These are phyloP conservation scores for Ormyrus pomaceus DNA, from an alignment of 2,888 invertebrate species.

Conservation along the genomic window DNA sequence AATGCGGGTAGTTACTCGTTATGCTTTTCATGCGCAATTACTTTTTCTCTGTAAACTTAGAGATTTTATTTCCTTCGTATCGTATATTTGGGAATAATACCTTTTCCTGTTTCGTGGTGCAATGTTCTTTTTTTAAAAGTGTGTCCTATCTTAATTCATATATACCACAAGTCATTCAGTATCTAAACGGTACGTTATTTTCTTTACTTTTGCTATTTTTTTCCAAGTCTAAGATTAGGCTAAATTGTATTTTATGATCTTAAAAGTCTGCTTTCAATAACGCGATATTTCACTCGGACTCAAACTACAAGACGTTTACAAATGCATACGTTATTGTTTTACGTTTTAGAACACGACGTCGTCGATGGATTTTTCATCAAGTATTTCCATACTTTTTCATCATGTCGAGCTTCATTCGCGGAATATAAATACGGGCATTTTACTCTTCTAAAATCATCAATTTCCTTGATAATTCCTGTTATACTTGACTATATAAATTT, in stretches of 20 bases:
- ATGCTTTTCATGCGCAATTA: background rate
- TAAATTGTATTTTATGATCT: constrained; percentile 28
- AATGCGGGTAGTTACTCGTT: constrained; percentile 17
- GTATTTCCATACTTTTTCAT: background rate
- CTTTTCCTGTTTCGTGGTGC: constrained; percentile 10
- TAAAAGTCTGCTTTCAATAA: constrained; percentile 26
- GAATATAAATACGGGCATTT: constrained; percentile 35
- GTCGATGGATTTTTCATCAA: constrained; percentile 32
- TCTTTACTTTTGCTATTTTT: background rate
- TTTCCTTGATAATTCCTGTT: constrained; percentile 17
- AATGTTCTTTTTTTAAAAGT: constrained; percentile 10
- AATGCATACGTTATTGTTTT: constrained; percentile 41
- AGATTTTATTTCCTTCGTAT: constrained; percentile 7
- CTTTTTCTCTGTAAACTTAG: background rate
- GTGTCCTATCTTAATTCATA: constrained; percentile 1
- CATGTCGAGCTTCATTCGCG: constrained; percentile 2
- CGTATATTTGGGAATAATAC: constrained; percentile 25
- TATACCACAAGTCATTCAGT: constrained; percentile 23
- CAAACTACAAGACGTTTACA: constrained; percentile 28
- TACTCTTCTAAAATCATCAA: constrained; percentile 18
- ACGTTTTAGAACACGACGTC: constrained; percentile 29
- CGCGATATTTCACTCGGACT: constrained; percentile 7
- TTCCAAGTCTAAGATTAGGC: constrained; percentile 38
- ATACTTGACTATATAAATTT: constrained; percentile 28
- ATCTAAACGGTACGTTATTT: constrained; percentile 29